These are phyloP conservation scores for Crotalus horridus DNA, from an alignment of 2,113 vertebrate genomes.

Conservation along the genomic window DNA sequence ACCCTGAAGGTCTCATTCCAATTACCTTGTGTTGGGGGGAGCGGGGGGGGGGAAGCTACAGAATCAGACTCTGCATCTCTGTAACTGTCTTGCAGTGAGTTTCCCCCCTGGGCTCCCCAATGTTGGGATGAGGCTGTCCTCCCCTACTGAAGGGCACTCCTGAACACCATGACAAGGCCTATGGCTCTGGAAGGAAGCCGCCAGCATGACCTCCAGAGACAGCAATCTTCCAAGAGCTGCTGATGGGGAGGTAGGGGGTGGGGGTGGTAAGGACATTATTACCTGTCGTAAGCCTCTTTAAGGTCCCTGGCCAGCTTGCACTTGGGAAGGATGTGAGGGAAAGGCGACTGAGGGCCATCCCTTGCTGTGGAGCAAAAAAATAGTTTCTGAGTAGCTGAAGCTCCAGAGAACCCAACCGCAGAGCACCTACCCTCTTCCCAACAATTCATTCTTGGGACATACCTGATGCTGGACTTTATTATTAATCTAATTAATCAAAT, in stretches of 20 bases:
- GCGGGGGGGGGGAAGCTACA: background rate
- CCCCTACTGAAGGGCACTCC: background rate
- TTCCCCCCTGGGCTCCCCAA: background rate
- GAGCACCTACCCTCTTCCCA: background rate
- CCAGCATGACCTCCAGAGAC: no score
- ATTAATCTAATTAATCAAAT: background rate
- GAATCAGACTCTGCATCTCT: background rate
- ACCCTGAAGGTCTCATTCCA: background rate
- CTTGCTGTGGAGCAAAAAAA: slow-evolving; percentile 63
- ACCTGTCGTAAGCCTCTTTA: slow-evolving; percentile 96
- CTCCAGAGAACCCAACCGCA: background rate
- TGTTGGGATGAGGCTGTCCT: background rate
- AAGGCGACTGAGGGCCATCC: slow-evolving; percentile 88
- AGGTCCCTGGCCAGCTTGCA: slow-evolving; percentile 96
- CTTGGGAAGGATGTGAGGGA: slow-evolving; percentile 95
- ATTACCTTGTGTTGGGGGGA: background rate
- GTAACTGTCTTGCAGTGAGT: background rate
- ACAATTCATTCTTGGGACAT: background rate
- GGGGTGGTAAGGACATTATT: background rate
- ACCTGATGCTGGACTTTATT: background rate
- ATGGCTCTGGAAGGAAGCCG: background rate
- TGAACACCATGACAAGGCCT: background rate
- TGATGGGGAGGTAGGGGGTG: no score
- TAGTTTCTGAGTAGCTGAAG: background rate
- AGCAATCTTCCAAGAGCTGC: background rate